These are phyloP conservation scores for Sericinus montela DNA, from an alignment of 2,888 invertebrate species.

Conservation along the genomic window DNA sequence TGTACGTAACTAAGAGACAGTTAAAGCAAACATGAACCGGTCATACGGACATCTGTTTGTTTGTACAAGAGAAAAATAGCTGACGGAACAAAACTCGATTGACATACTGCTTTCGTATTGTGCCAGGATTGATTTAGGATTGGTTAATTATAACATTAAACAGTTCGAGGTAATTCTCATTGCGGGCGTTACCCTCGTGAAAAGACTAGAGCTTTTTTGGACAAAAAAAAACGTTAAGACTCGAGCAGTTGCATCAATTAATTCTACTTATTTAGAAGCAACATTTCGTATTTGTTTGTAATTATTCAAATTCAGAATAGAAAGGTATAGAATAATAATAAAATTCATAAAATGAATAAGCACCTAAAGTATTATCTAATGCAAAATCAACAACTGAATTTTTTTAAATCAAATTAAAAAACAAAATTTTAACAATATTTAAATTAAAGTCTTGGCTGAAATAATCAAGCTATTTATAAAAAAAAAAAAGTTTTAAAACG, in stretches of 20 bases:
- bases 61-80: slow-evolving; percentile 49
- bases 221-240: no score
- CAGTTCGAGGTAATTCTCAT: not conserved
- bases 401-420: no score
- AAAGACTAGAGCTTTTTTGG: not conserved
- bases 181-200: not conserved
- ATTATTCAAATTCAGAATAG: no score
- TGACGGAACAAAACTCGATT: slow-evolving; percentile 52
- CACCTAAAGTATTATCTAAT: no score
- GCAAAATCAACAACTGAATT: no score
- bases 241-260: no score
- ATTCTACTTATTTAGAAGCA: no score
- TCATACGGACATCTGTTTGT: slow-evolving; percentile 58
- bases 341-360: no score
- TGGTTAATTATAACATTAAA: slow-evolving; percentile 35
- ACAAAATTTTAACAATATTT: no score
- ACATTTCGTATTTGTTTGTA: no score
- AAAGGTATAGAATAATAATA: no score
- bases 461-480: not conserved
- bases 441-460: no score
- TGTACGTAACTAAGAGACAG: slow-evolving; percentile 34
- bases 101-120: slow-evolving; percentile 60
- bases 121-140: slow-evolving; percentile 53
- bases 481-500: slow-evolving; percentile 13
- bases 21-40: slow-evolving; percentile 62